phyloP scores from a whole-genome alignment of 2,797 vertebrate genomes.

The Delichon dasypus region DNA sequence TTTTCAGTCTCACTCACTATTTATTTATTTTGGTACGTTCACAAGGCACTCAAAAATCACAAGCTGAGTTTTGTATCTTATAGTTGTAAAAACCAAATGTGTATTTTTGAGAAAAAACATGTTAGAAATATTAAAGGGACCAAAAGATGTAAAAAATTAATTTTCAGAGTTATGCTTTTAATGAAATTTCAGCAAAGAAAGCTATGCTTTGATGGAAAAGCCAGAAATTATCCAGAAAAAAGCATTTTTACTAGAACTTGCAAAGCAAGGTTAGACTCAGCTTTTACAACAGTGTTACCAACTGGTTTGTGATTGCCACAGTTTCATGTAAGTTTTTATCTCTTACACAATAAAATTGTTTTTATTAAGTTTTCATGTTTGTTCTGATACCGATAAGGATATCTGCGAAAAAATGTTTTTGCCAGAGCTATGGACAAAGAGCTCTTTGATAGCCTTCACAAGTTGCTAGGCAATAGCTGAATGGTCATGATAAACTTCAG shows the following conservation, averaged over 20 bases:
- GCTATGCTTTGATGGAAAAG: not conserved
- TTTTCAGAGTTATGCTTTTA: not conserved
- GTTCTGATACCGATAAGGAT: conserved; percentile 78
- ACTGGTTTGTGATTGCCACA: not conserved
- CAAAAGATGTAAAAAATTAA: not conserved
- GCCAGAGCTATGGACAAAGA: conserved; percentile 82
- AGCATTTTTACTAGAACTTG: not conserved
- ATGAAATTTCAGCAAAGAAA: not conserved
- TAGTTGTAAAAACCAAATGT: not conserved
- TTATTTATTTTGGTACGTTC: not conserved
- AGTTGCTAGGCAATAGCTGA: conserved; percentile 89
- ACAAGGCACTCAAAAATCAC: not conserved
- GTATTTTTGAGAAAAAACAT: not conserved
- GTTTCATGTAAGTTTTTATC: not conserved
- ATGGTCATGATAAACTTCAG: conserved; percentile 84
- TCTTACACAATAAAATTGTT: conserved; percentile 30
- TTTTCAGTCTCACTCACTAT: not conserved
- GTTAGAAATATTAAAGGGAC: not conserved
- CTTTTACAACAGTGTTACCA: not conserved
- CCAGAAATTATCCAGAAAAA: not conserved
- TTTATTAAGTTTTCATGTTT: conserved; percentile 62
- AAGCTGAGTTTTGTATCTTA: not conserved
- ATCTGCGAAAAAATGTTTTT: conserved; percentile 75
- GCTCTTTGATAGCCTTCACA: conserved; percentile 80
- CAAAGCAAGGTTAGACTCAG: not conserved